phyloP scores from a whole-genome alignment of 2,113 vertebrate genomes.

The Thamnophis sirtalis region DNA sequence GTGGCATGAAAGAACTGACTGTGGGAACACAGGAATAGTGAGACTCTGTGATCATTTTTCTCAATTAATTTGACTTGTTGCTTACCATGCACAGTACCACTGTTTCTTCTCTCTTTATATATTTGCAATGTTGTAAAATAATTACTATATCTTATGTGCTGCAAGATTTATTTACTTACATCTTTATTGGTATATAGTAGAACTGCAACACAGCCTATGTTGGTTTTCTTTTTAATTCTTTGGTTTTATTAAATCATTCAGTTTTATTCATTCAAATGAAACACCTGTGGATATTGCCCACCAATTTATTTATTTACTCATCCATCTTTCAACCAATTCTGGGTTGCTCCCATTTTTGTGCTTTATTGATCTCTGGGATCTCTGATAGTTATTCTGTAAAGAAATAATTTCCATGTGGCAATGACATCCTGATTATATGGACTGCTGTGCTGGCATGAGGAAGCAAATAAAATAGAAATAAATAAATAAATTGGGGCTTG shows the following conservation, averaged over 20 bases:
- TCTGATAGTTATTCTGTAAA: neutral
- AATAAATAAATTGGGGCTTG: neutral
- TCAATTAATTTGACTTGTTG: constrained; percentile 11
- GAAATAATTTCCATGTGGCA: neutral
- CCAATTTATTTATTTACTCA: neutral
- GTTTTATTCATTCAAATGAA: neutral
- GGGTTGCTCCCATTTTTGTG: neutral
- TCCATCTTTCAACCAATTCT: too few relatives aligned
- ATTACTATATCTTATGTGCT: neutral
- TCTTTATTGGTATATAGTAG: neutral
- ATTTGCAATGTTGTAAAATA: neutral
- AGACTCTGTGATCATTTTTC: neutral
- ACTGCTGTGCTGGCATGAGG: neutral
- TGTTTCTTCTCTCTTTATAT: neutral
- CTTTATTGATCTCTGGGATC: neutral
- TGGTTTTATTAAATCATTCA: neutral
- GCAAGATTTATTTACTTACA: neutral
- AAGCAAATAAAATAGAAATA: neutral
- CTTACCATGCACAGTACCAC: neutral
- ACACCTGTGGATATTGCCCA: neutral
- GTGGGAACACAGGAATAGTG: neutral
- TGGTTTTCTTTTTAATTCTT: neutral
- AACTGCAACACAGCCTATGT: neutral
- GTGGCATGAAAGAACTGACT: neutral
- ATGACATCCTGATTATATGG: neutral